These are phyloP conservation scores for Terrapene triunguis DNA, from an alignment of 2,113 vertebrate species.

Conservation along the genomic window DNA sequence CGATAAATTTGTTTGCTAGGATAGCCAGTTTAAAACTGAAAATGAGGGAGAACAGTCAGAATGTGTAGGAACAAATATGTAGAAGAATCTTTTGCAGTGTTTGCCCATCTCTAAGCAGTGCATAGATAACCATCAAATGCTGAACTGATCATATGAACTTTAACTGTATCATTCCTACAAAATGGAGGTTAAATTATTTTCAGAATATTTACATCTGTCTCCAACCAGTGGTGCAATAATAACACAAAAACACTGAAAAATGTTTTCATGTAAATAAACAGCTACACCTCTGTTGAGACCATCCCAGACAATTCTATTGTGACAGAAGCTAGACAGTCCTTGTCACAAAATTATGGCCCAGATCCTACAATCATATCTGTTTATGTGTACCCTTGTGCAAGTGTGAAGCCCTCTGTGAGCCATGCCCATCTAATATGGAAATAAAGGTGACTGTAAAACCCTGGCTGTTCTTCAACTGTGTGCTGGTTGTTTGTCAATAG, in stretches of 20 bases:
- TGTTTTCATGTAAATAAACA: background rate
- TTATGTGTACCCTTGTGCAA: rapidly evolving
- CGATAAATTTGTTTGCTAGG: background rate
- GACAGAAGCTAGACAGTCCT: background rate
- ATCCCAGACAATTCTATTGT: background rate
- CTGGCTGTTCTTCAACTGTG: rapidly evolving
- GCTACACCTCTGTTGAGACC: background rate
- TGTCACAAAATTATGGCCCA: rapidly evolving
- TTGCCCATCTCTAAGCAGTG: background rate
- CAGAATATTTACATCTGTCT: background rate
- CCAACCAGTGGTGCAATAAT: background rate
- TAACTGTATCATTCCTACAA: background rate
- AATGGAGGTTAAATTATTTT: background rate
- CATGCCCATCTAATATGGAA: background rate
- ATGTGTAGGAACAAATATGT: background rate
- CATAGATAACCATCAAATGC: rapidly evolving
- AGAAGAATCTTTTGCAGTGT: background rate
- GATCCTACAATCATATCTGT: rapidly evolving
- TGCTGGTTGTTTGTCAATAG: background rate
- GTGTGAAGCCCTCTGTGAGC: rapidly evolving
- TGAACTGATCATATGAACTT: background rate
- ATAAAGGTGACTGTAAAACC: background rate
- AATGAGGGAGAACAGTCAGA: background rate
- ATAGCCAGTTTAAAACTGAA: background rate
- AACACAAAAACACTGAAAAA: too few species aligned